These are phyloP conservation scores for Synaphobranchus kaupii DNA, from an alignment of 2,797 vertebrate genomes.

Conservation along the genomic window DNA sequence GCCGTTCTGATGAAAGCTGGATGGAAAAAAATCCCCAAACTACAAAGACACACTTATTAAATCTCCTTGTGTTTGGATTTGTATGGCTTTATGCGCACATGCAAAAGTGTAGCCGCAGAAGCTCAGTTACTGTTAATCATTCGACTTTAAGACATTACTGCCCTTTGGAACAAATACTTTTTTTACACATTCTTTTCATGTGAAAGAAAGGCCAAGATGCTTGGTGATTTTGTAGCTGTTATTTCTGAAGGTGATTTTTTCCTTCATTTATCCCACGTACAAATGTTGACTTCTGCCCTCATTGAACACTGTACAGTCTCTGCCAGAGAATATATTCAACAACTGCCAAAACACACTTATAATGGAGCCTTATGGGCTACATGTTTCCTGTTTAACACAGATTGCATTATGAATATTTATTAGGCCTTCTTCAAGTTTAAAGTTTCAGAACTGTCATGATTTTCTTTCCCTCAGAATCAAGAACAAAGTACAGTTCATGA, in stretches of 20 bases:
- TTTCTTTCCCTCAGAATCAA: neutral
- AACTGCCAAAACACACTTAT: neutral
- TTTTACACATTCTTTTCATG: neutral
- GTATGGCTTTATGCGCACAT: neutral
- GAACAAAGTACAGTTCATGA: neutral
- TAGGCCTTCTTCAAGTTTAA: slow-evolving; percentile 16
- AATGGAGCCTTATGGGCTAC: neutral
- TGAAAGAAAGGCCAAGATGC: slow-evolving; percentile 8
- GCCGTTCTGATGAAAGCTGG: neutral
- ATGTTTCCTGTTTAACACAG: neutral
- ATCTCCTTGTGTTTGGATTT: slow-evolving; percentile 6
- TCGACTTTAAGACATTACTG: slow-evolving; percentile 13
- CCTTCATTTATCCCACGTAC: neutral
- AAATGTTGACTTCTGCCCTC: neutral
- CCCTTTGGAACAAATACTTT: neutral
- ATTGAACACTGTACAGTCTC: neutral
- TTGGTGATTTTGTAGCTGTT: neutral
- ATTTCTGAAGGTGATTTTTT: slow-evolving; percentile 15
- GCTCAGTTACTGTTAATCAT: neutral
- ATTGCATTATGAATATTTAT: neutral
- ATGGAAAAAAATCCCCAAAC: neutral
- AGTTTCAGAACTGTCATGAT: neutral
- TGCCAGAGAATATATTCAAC: neutral
- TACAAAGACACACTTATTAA: slow-evolving; percentile 9
- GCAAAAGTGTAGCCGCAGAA: slow-evolving; percentile 7